Base-by-base conservation (phyloP, 2,888 invertebrate genomes). In the Biston betularia region DNA sequence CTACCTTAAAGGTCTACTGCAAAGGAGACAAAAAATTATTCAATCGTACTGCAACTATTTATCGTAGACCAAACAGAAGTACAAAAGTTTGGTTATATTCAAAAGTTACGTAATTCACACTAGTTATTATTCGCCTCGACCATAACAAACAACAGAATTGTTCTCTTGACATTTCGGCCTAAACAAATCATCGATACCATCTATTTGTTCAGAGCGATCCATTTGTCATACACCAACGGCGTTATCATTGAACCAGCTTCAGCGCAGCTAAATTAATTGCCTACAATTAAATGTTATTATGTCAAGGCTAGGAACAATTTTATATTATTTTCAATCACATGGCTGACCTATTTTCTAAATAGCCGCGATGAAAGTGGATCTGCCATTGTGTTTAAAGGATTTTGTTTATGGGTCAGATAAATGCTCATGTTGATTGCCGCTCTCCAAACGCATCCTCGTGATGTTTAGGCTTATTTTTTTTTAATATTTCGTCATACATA, bases 211-310 rank as follows among this genome's bases (percentile, higher is more conserved):
- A 59, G 64, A 55, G 52, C 52, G 55, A 64, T 73, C 79, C 72
- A 84, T 86, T 85, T 84, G 81, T 85, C 82, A 89, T 86, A 79
- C 73, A 80, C 79, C 54, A 68, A 79, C 79, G 88, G 87, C 88
- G 82, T 75, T 77, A 87, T 86, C 89, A 81, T 78, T 78, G 68
- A 68, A 75, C 82, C 76, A 78, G 82, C 88, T 86, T 87, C 87
- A 75, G 78, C 83, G 54, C 67, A 77, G 75, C 75, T 79, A 82
- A 87, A 88, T 91, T 89, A 92, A 92, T 90, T 89, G 88, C 84
- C 82, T 82, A 79, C 85, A 85, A 88, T 87, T 85, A 89, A 92
- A 92, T 91, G 88, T 89, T 92, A 90, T 89, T 84, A 83, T 91
- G 93, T 87, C 93, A 93, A 92, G 93, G 92, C 75, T 85, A 75